Base-by-base conservation (phyloP, 2,797 vertebrate species). In the Rhinophrynus dorsalis region DNA sequence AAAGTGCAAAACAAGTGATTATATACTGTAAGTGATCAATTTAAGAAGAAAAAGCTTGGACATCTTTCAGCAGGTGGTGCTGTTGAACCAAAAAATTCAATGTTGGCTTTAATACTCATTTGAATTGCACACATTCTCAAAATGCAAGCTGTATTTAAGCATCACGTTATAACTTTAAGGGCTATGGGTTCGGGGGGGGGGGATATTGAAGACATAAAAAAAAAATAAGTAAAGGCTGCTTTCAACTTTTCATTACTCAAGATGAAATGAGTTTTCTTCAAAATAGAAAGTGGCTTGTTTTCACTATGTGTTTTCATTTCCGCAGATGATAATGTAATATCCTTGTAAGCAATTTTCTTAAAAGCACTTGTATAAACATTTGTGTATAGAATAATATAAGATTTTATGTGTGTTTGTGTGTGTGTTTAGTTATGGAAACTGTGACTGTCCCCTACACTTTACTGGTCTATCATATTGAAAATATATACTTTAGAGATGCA, bases 211-310 rank as follows among this genome's bases (percentile, higher is more conserved):
- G 51, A 64, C 27, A 29, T 58, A 61, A 57, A 32, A 51, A 51
- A 45, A 12, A 61, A 65, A 48, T 35, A 47, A 42, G 56, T 23
- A 56, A 56, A 45, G 38, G 13, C 38, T 56, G 21, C 27, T 59
- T 60, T 40, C 21, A 40, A n/a, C n/a, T 69, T 70, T 71, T 64
- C 33, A 71, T 64, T 72, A 72, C 54, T 30, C 24, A 24, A 59
- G 15, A 11, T 42, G 52, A 72, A 65, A 72, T 72, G 40, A 72
- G 61, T 72, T 72, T 58, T 56, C 21, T 18, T 35, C 44, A 58
- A 59, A 59, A 56, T 38, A 71, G 45, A 65, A 50, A 65, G 40
- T 35, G 52, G 52, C 61, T 72, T 65, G 65, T 72, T 58, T 65
- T 35, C 44, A 42, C 52, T 32, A 52, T 27, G 32, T 38, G 32